Evolutionary conservation across 2,797 vertebrate genomes (phyloP).

Genomic region (Galaxias olidus): DNA sequence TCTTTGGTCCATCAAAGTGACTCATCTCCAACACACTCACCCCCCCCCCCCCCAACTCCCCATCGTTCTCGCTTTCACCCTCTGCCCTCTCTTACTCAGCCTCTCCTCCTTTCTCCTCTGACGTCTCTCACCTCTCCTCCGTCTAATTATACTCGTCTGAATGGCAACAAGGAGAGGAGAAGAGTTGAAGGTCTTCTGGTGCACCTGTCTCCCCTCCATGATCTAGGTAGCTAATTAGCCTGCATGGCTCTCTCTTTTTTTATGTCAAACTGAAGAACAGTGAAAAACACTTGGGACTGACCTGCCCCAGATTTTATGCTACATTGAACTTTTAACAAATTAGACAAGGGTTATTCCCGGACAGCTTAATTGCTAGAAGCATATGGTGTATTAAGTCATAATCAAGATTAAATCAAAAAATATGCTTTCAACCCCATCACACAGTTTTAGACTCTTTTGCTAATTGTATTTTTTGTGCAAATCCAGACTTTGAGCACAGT

Average conservation of each 20-base stretch:
- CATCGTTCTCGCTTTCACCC: slow-evolving; percentile 22
- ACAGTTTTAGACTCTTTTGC: slow-evolving; percentile 12
- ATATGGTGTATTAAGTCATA: slow-evolving; percentile 77
- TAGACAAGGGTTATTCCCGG: slow-evolving; percentile 73
- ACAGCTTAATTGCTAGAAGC: slow-evolving; percentile 77
- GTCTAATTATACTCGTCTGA: slow-evolving; percentile 55
- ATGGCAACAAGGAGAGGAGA: slow-evolving; percentile 27
- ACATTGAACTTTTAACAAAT: slow-evolving; percentile 81
- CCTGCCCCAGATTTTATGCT: slow-evolving; percentile 79
- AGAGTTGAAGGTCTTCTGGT: slow-evolving; percentile 59
- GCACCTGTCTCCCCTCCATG: slow-evolving; percentile 56
- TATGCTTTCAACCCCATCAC: slow-evolving; percentile 37
- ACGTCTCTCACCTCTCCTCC: slow-evolving; percentile 6
- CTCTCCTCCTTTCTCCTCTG: background rate
- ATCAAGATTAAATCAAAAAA: slow-evolving; percentile 77
- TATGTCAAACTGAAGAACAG: slow-evolving; percentile 45
- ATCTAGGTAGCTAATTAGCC: slow-evolving; percentile 70
- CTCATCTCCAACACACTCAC: background rate
- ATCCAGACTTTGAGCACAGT: slow-evolving; percentile 18
- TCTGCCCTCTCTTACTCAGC: slow-evolving; percentile 8
- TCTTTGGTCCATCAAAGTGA: no score
- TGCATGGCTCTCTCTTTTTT: slow-evolving; percentile 28
- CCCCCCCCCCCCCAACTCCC: slow-evolving; percentile 28
- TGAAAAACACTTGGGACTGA: slow-evolving; percentile 76
- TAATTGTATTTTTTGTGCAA: slow-evolving; percentile 27